Conservation (phyloP, 2,888 invertebrate genomes). For the Andrena bicolor region DNA sequence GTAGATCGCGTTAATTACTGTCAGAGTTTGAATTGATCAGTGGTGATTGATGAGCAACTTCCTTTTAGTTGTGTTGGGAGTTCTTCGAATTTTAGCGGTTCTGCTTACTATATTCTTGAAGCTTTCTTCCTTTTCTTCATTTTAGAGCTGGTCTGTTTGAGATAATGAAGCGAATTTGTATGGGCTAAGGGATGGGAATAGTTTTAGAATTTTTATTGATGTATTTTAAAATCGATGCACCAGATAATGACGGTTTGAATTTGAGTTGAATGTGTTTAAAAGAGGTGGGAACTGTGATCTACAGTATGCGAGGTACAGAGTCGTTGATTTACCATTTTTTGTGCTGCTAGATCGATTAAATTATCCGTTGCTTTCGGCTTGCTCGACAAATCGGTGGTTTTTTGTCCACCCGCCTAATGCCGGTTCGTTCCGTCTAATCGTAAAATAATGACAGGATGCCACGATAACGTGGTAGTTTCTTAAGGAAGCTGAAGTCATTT, state of each 20-base stretch:
- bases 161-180: too few relatives aligned
- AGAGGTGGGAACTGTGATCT: neutral
- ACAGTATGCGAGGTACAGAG: neutral
- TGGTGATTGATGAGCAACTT: constrained; percentile 6
- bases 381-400: constrained; percentile 56
- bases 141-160: too few relatives aligned
- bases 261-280: neutral
- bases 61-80: neutral
- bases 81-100: neutral
- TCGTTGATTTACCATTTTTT: constrained; percentile 41
- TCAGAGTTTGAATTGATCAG: neutral
- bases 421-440: constrained; percentile 78
- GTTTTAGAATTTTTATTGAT: too few relatives aligned
- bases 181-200: too few relatives aligned
- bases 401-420: constrained; percentile 69
- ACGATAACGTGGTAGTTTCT: constrained; percentile 62
- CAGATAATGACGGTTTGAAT: too few relatives aligned
- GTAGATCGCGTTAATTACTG: constrained; percentile 24
- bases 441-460: constrained; percentile 81
- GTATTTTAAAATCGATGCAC: neutral
- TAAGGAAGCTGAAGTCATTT: constrained; percentile 63
- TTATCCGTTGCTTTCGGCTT: constrained; percentile 38
- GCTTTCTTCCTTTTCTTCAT: too few relatives aligned
- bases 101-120: too few relatives aligned
- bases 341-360: constrained; percentile 41